These are phyloP conservation scores for Lates japonicus DNA, from an alignment of 2,797 vertebrate species.

Conservation along the genomic window DNA sequence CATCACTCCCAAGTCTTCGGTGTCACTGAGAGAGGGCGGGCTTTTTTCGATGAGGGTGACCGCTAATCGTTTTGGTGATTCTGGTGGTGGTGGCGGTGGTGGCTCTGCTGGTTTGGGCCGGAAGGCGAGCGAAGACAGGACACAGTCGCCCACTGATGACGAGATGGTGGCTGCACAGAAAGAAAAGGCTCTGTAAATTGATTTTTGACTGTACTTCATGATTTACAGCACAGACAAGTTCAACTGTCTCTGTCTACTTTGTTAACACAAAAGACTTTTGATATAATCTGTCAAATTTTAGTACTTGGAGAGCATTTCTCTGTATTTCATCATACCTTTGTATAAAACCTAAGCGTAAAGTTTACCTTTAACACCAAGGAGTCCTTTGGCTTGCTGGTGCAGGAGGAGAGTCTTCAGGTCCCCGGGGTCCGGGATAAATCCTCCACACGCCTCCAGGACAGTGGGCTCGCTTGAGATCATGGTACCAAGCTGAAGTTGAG, in stretches of 20 bases:
- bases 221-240: neutral
- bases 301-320: neutral
- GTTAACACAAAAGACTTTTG: neutral
- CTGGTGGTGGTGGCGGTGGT: constrained; percentile 2
- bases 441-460: constrained; percentile 78
- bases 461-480: constrained; percentile 79
- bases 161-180: constrained; percentile 79
- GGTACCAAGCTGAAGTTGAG: constrained; percentile 75
- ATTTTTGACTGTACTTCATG: neutral
- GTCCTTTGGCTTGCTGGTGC: constrained; percentile 81
- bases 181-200: neutral
- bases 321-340: neutral
- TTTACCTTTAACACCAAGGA: constrained; percentile 80
- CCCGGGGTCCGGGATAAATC: constrained; percentile 77
- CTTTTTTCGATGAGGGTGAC: constrained; percentile 28
- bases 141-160: constrained; percentile 79
- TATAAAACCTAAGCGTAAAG: neutral
- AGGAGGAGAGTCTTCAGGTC: constrained; percentile 79
- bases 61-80: constrained; percentile 53
- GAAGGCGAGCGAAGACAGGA: constrained; percentile 78
- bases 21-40: constrained; percentile 59
- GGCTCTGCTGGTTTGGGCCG: constrained; percentile 56
- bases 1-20: constrained; percentile 66
- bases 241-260: neutral
- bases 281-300: neutral